phyloP scores from a whole-genome alignment of 2,113 vertebrate genomes.

The Entelurus aequoreus region DNA sequence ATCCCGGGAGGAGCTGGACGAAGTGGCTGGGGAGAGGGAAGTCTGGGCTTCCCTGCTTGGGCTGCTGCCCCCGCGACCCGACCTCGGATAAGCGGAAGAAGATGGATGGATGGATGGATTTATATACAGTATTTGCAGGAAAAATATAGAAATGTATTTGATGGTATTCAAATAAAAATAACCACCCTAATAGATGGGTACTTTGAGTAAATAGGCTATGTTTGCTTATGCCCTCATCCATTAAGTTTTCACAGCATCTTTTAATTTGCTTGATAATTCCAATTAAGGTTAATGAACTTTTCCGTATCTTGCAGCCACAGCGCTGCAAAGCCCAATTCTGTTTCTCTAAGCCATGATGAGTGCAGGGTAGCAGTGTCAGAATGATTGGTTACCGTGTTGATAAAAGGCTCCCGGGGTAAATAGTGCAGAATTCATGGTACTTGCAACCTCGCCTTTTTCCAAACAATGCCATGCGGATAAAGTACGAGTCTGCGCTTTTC shows the following conservation, averaged over 20 bases:
- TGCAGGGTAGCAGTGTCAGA: slow-evolving; percentile 29
- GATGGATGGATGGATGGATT: too few relatives aligned
- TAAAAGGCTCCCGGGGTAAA: slow-evolving; percentile 35
- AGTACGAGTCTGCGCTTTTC: slow-evolving; percentile 14
- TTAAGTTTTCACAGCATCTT: slow-evolving; percentile 17
- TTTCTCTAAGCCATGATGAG: slow-evolving; percentile 22
- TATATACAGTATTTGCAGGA: too few relatives aligned
- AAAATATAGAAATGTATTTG: too few relatives aligned
- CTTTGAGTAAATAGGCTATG: too few relatives aligned
- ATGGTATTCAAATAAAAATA: too few relatives aligned
- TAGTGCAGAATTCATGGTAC: slow-evolving; percentile 22
- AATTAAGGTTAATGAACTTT: slow-evolving; percentile 49
- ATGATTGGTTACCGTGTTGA: slow-evolving; percentile 47
- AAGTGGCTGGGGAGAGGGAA: too few relatives aligned
- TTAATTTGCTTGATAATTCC: slow-evolving; percentile 41
- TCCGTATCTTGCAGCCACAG: slow-evolving; percentile 42
- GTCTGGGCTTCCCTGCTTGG: too few relatives aligned
- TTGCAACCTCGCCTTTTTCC: slow-evolving; percentile 21
- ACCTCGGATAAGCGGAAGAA: too few relatives aligned
- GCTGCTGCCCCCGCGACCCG: too few relatives aligned
- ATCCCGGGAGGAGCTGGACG: too few relatives aligned
- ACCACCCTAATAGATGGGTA: too few relatives aligned
- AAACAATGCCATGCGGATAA: slow-evolving; percentile 32
- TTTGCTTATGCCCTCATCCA: background rate
- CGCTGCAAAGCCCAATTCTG: slow-evolving; percentile 23